Evolutionary conservation across 2,113 vertebrate genomes (phyloP), one percentile per base, ranked within the genome.

Genomic region (Melanocharis versteri): DNA sequence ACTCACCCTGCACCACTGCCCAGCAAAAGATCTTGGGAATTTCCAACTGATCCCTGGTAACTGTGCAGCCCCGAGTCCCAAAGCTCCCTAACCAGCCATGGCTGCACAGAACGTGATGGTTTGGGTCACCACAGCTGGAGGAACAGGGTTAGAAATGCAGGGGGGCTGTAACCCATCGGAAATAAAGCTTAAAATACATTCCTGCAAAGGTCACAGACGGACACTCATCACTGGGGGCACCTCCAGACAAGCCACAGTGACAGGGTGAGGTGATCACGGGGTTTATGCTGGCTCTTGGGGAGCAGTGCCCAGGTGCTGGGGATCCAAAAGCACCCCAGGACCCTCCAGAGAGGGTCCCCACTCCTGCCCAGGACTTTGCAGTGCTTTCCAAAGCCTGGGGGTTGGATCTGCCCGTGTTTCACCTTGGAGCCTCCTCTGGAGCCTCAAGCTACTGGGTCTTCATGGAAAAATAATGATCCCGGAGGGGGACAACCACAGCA

Each of bases 51-150:
- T 13, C 53, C 62, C 13, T 22, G 48, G 22, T 13, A 10, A 11
- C 15, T 3, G 0, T 28, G 9, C 47, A 35, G 11, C 37, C 5
- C 1, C 1, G 3, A 35, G 28, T 5, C 57, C 33, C 54, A 56
- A 0, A n/a, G 42, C 24, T 57, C 54, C 77, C 19, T 13, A 4
- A 27, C 4, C 57, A 53, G 61, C 37, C 64, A 13, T 7, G 1
- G 0, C n/a, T 12, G 30, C 27, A 22, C 27, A 56, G 64, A 56
- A 27, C 1, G 0, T 2, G 28, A 5, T n/a, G 60, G 45, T 31
- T 77, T 50, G 75, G 47, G 66, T 15, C 64, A 51, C 50, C 24
- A 57, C 28, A 69, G 20, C 42, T 30, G 30, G 28, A 84, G 82
- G 44, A 87, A 40, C 24, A 3, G 23, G 33, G 9, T 23, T 47